Base-by-base conservation (phyloP, 2,113 vertebrate species). In the Ceyx melanurus region DNA sequence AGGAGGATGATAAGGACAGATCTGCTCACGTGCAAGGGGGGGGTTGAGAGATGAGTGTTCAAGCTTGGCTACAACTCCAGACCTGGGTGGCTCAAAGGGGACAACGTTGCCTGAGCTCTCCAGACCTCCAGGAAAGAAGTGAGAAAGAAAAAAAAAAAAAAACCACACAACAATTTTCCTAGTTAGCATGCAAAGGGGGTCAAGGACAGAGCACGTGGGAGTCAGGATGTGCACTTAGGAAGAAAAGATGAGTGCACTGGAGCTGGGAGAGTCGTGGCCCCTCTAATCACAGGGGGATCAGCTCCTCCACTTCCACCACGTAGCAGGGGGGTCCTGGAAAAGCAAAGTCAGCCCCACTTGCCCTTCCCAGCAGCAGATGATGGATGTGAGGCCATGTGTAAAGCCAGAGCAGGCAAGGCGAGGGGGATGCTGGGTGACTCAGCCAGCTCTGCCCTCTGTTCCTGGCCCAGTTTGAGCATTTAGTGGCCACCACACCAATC, bases 101-200 rank as follows among this genome's bases (percentile, higher is more conserved):
- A 94, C 88, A 56, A 78, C 37, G 1, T 37, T 16, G 85, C 51
- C 90, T 70, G 90, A 81, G 22, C 84, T 62, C 96, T 90, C 70
- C 89, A 94, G 93, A 95, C 88, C 93, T 96, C 96, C 95, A 94
- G 62, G 88, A 96, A 96, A 93, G 4, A 51, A 20, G 51, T 76
- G 90, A 95, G 94, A 94, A 86, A 37, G 9, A 45, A 45, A 45
- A 35, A 35, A 35, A 35, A 35, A 35, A n/a, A n/a, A 45, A 45
- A 45, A 15, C 43, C 43, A 6, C 35, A 35, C 35, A 15, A 15
- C 14, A 45, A 31, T 54, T n/a, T 89, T 80, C 57, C 26, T 3
- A 57, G 76, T 42, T 67, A 13, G 76, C 76, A 23, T 50, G 86
- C 65, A 28, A 61, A 20, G 10, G 4, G 64, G 92, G 88, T 92